These are phyloP conservation scores for Hyles lineata DNA, from an alignment of 2,888 invertebrate species.

Conservation along the genomic window DNA sequence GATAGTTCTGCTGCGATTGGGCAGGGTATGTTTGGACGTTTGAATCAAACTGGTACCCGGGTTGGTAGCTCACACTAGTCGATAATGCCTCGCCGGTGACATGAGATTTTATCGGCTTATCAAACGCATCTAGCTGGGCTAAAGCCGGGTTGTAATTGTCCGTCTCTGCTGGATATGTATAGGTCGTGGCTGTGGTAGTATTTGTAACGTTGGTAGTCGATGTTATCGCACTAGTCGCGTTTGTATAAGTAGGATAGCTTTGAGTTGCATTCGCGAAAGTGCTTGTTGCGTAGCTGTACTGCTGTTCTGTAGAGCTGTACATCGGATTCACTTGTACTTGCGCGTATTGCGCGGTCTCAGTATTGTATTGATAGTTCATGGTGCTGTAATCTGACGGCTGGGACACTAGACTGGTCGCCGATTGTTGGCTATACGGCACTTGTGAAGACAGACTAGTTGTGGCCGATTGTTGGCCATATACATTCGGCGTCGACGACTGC, in stretches of 20 bases:
- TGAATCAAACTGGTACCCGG: conserved; percentile 45
- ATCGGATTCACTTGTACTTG: conserved; percentile 43
- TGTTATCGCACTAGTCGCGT: conserved; percentile 54
- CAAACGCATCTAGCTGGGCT: conserved; percentile 65
- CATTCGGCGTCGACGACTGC: conserved; percentile 57
- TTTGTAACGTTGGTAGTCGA: conserved; percentile 52
- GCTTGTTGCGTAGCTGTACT: conserved; percentile 56
- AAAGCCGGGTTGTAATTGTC: conserved; percentile 53
- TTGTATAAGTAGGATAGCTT: conserved; percentile 62
- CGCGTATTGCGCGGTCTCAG: conserved; percentile 49
- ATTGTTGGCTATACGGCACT: conserved; percentile 42
- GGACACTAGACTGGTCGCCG: not conserved
- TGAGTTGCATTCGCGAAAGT: conserved; percentile 59
- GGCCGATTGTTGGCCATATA: conserved; percentile 39
- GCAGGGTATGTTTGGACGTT: conserved; percentile 31
- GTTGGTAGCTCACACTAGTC: conserved; percentile 46
- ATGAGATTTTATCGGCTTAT: conserved; percentile 78
- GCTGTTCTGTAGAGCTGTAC: conserved; percentile 54
- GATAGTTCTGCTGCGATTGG: conserved; percentile 52
- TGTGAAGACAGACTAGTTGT: conserved; percentile 60
- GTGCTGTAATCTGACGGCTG: conserved; percentile 58
- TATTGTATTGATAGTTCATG: conserved; percentile 63
- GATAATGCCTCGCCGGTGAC: conserved; percentile 73
- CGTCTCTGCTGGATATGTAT: conserved; percentile 44
- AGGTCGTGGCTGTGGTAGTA: conserved; percentile 49